Conservation (phyloP, 2,113 vertebrate genomes). For the Kryptolebias marmoratus region DNA sequence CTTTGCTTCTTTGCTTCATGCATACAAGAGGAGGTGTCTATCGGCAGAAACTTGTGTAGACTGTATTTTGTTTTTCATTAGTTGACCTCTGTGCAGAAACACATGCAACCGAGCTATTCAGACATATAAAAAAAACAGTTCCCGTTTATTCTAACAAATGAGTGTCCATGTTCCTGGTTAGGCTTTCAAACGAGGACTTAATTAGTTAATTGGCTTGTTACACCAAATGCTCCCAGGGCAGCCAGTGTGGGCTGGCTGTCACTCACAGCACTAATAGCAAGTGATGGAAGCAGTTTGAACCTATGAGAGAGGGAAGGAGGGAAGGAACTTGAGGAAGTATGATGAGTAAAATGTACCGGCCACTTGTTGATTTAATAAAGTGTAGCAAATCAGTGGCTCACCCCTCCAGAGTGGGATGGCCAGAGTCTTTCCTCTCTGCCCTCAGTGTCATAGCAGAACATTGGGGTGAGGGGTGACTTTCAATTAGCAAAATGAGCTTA, state of each 20-base stretch:
- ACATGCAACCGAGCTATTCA: conserved; percentile 33
- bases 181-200: conserved; percentile 76
- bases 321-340: conserved; percentile 1
- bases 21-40: conserved; percentile 48
- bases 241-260: conserved; percentile 71
- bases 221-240: conserved; percentile 71
- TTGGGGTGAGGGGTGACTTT: conserved; percentile 74
- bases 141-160: conserved; percentile 77
- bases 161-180: conserved; percentile 80
- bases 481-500: conserved; percentile 77
- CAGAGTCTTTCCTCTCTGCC: conserved; percentile 39
- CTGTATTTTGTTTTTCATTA: conserved; percentile 48
- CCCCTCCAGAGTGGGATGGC: conserved; percentile 43
- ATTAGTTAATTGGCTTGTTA: conserved; percentile 84
- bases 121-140: conserved; percentile 49
- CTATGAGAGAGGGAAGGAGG: conserved; percentile 10
- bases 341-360: conserved; percentile 29
- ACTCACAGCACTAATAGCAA: conserved; percentile 60
- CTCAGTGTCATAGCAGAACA: conserved; percentile 45
- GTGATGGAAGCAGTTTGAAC: conserved; percentile 17
- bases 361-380: conserved; percentile 63
- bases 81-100: conserved; percentile 58
- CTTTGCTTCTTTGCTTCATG: conserved; percentile 32
- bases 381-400: conserved; percentile 54
- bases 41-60: conserved; percentile 50